Evolutionary conservation across 1,140 invertebrate genomes (phyloP), one percentile per base, ranked within the genome.

Genomic region (Aphaenogaster ashmeadi): DNA sequence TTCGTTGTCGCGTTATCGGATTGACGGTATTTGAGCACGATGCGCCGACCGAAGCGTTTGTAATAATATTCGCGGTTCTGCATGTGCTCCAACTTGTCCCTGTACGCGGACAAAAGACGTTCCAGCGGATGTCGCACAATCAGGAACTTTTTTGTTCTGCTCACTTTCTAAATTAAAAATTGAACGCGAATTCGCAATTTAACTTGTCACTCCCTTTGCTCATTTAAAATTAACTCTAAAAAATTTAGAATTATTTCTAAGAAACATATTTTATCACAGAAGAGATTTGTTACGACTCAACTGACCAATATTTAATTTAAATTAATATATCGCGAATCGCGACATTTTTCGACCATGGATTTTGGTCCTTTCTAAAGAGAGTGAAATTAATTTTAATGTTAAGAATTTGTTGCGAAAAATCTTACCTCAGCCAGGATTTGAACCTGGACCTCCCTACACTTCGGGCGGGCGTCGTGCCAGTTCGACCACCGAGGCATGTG

Each of bases 121-220:
- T 97, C 96, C 86, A 97, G 96, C 5, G 97, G 97, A 93, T 97
- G 96, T 21, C 97, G 93, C 2, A 97, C 95, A n/a, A 96, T 93
- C 9, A 96, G 56, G 84, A 96, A 95, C 74, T 89, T 95, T 77
- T 87, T 93, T 18, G 94, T 93, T 41, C 91, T 81, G 9, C 38
- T 75, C 50, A 94, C 38, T 8, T 89, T 91, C 93, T 94, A 75
- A 91, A 91, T 93, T 94, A 75, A 91, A 91, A 71, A 86, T 75
- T 27, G 5, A 52, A 66, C 52, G 38, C 8, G 47, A 38, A n/a
- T 69, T 15, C 9, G 13, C 2, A 27, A 21, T 27, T 44, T 27
- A 36, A 41, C 3, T 38, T 41, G 33, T 54, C 13, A 11, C 18
- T 56, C 15, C 2, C 11, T 60, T 64, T 60, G 0, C 2, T 15